A percentile compares a stretch with the other conserved stretches of the same genome.
Conservation (phyloP, 2,797 vertebrate genomes). For the Syndactyla subalaris region DNA sequence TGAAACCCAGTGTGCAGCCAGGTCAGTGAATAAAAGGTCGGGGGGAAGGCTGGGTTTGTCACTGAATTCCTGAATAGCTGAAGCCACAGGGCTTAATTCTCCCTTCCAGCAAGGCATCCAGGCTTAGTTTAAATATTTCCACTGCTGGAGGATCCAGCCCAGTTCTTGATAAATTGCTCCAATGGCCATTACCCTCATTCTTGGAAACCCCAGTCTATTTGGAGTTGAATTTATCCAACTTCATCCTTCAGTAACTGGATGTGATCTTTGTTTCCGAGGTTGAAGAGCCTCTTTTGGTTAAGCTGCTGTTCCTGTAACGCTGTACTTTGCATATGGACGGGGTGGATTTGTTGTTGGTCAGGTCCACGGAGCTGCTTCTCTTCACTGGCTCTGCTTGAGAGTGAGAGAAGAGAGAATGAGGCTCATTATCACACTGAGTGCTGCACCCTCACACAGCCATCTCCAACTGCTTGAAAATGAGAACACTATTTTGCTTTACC, state of each 20-base stretch:
- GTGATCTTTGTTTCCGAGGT: neutral
- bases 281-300: neutral
- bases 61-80: neutral
- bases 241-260: neutral
- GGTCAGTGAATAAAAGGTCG: neutral
- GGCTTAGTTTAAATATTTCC: neutral
- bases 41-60: neutral
- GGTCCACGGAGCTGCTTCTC: neutral
- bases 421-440: rapidly evolving
- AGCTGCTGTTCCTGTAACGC: neutral
- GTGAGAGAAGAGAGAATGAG: neutral
- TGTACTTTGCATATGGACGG: rapidly evolving
- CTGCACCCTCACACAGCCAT: neutral
- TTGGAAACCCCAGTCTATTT: neutral
- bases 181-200: neutral
- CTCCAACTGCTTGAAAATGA: neutral
- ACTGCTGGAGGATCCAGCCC: neutral
- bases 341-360: neutral
- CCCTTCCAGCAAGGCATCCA: neutral
- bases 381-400: neutral
- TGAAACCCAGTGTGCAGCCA: neutral
- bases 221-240: neutral
- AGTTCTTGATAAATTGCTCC: neutral
- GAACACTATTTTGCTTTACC: neutral
- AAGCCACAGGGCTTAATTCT: neutral